phyloP scores from a whole-genome alignment of 2,888 invertebrate species.

The Caenorhabditis sp. region DNA sequence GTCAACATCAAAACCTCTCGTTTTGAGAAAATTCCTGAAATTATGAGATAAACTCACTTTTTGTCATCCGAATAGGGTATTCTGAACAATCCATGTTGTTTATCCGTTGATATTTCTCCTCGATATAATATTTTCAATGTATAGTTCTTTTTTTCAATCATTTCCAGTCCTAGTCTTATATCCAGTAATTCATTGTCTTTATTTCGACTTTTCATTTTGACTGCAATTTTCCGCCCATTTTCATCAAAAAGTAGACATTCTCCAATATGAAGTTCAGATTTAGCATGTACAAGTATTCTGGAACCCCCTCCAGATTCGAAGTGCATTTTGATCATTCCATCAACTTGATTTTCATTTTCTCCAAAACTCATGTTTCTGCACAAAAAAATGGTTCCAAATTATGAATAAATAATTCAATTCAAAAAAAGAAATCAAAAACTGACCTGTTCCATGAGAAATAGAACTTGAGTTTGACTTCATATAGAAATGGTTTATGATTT shows the following conservation, averaged over 20 bases:
- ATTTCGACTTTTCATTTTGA: neutral
- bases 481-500: constrained; percentile 43
- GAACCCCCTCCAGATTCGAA: constrained; percentile 42
- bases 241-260: constrained; percentile 40
- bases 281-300: constrained; percentile 33
- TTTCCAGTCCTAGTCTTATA: constrained; percentile 21
- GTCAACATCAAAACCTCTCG: too few species aligned
- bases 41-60: neutral
- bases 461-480: constrained; percentile 45
- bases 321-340: constrained; percentile 41
- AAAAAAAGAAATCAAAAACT: too few species aligned
- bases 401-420: constrained; percentile 9
- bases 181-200: constrained; percentile 18
- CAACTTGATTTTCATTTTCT: constrained; percentile 19
- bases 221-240: neutral
- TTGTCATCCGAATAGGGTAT: constrained; percentile 9
- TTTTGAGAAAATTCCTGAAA: too few species aligned
- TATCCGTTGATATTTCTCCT: constrained; percentile 12
- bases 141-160: constrained; percentile 39
- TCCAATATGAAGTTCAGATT: constrained; percentile 41
- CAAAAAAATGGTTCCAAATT: too few species aligned
- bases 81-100: constrained; percentile 26
- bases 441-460: constrained; percentile 52
- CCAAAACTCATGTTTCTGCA: neutral
- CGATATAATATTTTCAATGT: constrained; percentile 28